Evolutionary conservation across 1,140 invertebrate genomes (phyloP), one percentile per base, ranked within the genome.

Genomic region (Bombus sylvicola): DNA sequence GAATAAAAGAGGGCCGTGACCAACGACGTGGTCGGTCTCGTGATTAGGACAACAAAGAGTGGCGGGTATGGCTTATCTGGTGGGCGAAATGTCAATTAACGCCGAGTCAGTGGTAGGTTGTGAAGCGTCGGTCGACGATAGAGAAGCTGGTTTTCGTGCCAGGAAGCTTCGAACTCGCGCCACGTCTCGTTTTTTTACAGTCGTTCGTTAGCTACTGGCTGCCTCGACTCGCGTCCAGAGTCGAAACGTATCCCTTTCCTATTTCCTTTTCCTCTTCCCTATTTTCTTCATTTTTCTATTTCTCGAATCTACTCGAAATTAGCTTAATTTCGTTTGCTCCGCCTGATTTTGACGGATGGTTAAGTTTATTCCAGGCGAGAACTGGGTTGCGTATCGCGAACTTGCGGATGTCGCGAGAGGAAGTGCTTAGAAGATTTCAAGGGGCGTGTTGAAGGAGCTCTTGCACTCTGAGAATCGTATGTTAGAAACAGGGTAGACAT

Each of bases 21-120:
- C 89, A 89, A 88, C 83, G 85, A 90, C 80, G 87, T 87, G 53
- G 77, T 81, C 59, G 34, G 72, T 74, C 59, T 83, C 68, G 78
- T 88, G 88, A 88, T 89, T 88, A 89, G 87, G 88, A 85, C 77
- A 88, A 89, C 87, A 89, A 89, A 89, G 59, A 39, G 53, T 47
- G 72, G 31, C 37, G 31, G 37, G 53, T 34, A 22, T n/a, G 62
- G 76, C 72, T 78, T 69, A 73, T 82, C 64, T 74, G 68, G 25
- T 34, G 31, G 37, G 79, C 41, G 83, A 88, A 88, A 88, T 59
- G 75, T 89, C 87, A 89, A 89, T 89, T 89, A 88, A 76, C 68
- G 34, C 34, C 39, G 66, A 37, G 53, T 72, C 59, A 41, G 34
- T 39, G 10, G 64, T 34, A 34, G 41, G 8, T 37, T n/a, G 18